These are phyloP conservation scores for Microtus obscurus DNA, from an alignment of 2,797 vertebrate species.

Conservation along the genomic window DNA sequence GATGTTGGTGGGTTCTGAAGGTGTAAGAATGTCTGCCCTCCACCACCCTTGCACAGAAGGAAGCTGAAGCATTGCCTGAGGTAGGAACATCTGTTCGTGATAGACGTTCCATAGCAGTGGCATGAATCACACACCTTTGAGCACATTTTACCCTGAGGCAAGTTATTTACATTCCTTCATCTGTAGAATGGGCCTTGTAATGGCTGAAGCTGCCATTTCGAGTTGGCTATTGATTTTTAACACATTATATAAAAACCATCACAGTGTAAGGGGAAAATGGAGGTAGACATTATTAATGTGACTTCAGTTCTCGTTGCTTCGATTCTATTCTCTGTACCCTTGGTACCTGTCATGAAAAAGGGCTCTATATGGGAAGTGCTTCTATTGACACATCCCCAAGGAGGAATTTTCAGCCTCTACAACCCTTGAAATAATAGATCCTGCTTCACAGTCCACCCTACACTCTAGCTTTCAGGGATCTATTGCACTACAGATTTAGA, in stretches of 20 bases:
- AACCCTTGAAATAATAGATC: rapidly evolving
- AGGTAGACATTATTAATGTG: neutral
- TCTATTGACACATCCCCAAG: neutral
- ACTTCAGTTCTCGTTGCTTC: neutral
- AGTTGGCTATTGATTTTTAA: neutral
- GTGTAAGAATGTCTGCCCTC: neutral
- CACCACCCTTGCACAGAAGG: neutral
- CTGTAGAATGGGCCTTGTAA: neutral
- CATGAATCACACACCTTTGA: neutral
- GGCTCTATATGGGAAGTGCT: rapidly evolving
- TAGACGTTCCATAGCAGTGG: rapidly evolving
- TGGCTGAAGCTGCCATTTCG: neutral
- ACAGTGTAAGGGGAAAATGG: neutral
- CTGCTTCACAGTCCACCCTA: neutral
- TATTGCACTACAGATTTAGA: neutral
- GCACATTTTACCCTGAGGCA: neutral
- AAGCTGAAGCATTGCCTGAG: neutral
- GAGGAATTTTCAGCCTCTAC: neutral
- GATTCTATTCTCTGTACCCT: neutral
- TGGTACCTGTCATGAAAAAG: neutral
- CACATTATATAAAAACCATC: neutral
- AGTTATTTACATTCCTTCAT: neutral
- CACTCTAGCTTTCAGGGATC: neutral
- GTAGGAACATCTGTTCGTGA: rapidly evolving
- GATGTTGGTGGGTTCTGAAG: neutral